phyloP scores from a whole-genome alignment of 2,888 invertebrate genomes.

The Leucania comma region DNA sequence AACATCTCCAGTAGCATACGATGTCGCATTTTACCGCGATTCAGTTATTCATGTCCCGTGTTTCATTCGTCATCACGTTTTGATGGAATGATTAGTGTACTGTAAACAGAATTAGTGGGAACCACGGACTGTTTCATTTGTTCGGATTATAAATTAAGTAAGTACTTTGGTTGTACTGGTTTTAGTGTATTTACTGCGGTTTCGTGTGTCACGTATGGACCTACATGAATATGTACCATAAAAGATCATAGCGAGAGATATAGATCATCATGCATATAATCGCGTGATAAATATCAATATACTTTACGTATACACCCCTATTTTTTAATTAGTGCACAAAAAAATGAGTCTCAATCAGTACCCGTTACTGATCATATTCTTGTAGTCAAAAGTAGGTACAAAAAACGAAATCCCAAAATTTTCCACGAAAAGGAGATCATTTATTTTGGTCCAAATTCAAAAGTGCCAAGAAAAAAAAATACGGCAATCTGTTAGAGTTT shows the following conservation, averaged over 20 bases:
- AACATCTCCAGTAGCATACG: constrained; percentile 52
- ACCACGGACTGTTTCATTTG: constrained; percentile 41
- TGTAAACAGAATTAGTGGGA: constrained; percentile 61
- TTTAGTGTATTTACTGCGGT: constrained; percentile 1
- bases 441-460: too few species aligned
- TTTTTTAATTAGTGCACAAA: too few species aligned
- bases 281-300: background rate
- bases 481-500: too few species aligned
- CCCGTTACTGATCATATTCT: too few species aligned
- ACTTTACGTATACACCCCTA: too few species aligned
- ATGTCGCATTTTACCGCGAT: constrained; percentile 60
- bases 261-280: background rate
- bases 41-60: constrained; percentile 65
- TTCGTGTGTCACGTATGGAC: background rate
- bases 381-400: too few species aligned
- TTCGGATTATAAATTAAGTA: constrained; percentile 38
- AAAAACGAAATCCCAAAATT: too few species aligned
- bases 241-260: background rate
- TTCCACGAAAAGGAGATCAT: too few species aligned
- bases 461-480: too few species aligned
- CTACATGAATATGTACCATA: too few species aligned
- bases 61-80: constrained; percentile 68
- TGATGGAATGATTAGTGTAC: constrained; percentile 64
- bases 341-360: too few species aligned
- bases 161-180: background rate